Evolutionary conservation across 2,113 vertebrate species (phyloP), one percentile per base, ranked within the genome.

Genomic region (Megaleporinus macrocephalus): DNA sequence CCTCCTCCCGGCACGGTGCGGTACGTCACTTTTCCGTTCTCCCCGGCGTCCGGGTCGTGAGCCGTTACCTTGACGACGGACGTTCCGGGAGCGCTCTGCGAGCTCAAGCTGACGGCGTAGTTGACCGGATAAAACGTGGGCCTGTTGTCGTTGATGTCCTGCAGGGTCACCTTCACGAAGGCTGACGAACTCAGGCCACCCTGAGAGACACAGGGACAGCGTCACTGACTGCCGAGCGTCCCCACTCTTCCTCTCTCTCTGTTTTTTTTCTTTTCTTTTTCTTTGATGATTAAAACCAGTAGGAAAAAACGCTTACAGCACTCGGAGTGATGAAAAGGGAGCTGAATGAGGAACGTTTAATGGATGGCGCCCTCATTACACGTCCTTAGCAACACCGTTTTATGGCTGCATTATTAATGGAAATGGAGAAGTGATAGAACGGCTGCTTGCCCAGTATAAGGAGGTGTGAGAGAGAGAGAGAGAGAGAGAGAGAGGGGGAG

Each of bases 101-200:
- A 94, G 82, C 97, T 98, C 80, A 99, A 92, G 86, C 97, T 98
- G 86, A 95, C 95, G 0, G 96, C 95, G 27, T 99, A 99, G 77
- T 96, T 93, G 79, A 96, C 83, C 0, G 98, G 98, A 83, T 99
- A 99, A 83, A 99, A 99, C 66, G 92, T 92, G 0, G 97, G 97
- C 2, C 92, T 92, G 87, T 99, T 99, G 93, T 99, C 97, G 9
- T 99, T 99, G 5, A 97, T 93, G 33, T 99, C 98, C 73, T 94
- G 94, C 85, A 99, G 90, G 18, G 92, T 95, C 47, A 99, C 95
- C 76, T 95, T 95, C 77, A 99, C 96, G 0, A 90, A 94, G 13
- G 95, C 96, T 72, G 94, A 92, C 65, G 97, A 95, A 86, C 95
- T 96, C 87, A 98, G 90, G 51, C 98, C 97, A 15, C 98, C 98